phyloP scores from a whole-genome alignment of 2,113 vertebrate genomes.

The Corapipo altera region DNA sequence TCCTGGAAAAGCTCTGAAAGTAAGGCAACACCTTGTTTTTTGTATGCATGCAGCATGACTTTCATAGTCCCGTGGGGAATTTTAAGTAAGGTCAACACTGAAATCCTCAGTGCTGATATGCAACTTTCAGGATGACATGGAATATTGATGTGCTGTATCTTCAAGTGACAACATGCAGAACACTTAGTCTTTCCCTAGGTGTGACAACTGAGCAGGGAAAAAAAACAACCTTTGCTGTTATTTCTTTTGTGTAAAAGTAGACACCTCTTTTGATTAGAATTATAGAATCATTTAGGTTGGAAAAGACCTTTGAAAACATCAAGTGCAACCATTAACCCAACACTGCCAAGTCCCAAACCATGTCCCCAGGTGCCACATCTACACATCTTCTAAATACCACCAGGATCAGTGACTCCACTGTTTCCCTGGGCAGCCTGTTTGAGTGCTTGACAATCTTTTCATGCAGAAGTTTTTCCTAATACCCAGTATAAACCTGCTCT shows the following conservation, averaged over 20 bases:
- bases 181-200: neutral
- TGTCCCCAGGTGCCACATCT: neutral
- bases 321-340: neutral
- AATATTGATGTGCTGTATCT: neutral
- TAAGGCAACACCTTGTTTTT: neutral
- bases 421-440: neutral
- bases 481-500: neutral
- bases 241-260: neutral
- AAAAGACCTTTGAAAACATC: neutral
- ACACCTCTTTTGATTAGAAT: neutral
- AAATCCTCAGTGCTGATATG: neutral
- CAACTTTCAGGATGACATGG: neutral
- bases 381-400: rapidly evolving
- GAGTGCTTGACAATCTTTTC: neutral
- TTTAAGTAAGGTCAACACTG: neutral
- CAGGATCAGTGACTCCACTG: neutral
- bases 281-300: neutral
- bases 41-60: conserved; percentile 25
- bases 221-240: neutral
- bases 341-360: neutral
- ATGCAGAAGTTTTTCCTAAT: neutral
- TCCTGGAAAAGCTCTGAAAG: conserved; percentile 22
- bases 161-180: neutral
- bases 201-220: neutral
- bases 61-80: neutral